These are phyloP conservation scores for Bos indicus DNA, from an alignment of 2,113 vertebrate genomes.

Conservation along the genomic window DNA sequence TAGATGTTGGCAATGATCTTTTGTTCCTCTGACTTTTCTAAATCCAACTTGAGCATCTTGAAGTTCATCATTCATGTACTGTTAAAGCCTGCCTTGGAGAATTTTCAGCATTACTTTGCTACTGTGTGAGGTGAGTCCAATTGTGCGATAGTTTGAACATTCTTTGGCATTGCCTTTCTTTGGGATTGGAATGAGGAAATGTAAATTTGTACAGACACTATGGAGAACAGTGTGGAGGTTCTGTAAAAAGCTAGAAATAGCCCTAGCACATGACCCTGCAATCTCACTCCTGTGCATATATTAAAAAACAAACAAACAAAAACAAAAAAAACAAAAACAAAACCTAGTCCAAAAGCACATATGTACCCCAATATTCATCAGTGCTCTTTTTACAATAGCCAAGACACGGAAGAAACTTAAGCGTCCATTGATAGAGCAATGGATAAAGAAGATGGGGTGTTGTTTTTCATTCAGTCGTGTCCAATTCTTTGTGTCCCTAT, in stretches of 20 bases:
- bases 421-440: not conserved
- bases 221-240: not conserved
- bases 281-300: not conserved
- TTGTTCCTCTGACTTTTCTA: not conserved
- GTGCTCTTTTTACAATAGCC: not conserved
- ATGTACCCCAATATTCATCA: not conserved
- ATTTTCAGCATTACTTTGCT: not conserved
- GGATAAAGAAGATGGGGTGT: not conserved
- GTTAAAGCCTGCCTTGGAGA: not conserved
- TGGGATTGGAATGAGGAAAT: not conserved
- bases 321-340: accelerated
- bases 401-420: not conserved
- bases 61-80: not conserved
- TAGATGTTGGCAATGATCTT: not conserved
- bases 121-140: not conserved
- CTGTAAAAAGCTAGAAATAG: not conserved
- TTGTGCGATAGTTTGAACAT: not conserved
- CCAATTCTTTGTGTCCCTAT: not conserved
- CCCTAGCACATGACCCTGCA: not conserved
- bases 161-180: not conserved
- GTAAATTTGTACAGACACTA: not conserved
- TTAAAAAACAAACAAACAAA: accelerated
- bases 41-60: not conserved
- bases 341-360: not conserved
- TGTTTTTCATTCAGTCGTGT: accelerated